Evolutionary conservation across 2,888 invertebrate species (phyloP).

Genomic region (Colletes collaris): DNA sequence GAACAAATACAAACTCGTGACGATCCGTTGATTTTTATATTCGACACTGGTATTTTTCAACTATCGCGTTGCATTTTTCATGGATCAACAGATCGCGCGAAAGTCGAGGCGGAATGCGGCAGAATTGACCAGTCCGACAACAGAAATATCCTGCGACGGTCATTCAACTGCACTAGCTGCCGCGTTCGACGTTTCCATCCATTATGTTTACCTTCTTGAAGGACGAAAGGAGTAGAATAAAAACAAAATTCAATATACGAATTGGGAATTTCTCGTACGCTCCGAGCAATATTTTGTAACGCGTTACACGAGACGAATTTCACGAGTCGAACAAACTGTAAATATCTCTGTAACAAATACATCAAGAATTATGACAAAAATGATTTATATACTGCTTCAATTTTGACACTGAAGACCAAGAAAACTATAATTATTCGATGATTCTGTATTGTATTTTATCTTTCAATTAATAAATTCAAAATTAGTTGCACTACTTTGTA

Average conservation of each 20-base stretch:
- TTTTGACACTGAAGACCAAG: too few relatives aligned
- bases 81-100: constrained; percentile 29
- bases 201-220: neutral
- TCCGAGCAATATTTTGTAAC: neutral
- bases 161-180: constrained; percentile 6
- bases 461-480: too few relatives aligned
- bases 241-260: neutral
- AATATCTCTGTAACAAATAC: too few relatives aligned
- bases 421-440: too few relatives aligned
- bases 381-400: too few relatives aligned
- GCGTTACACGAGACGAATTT: too few relatives aligned
- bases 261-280: neutral
- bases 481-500: too few relatives aligned
- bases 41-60: constrained; percentile 10
- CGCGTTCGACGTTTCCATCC: constrained; percentile 10
- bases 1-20: constrained; percentile 12
- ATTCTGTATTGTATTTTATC: too few relatives aligned
- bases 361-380: too few relatives aligned
- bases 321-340: too few relatives aligned
- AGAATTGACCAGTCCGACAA: neutral
- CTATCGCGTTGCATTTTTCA: constrained; percentile 51
- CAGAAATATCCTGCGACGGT: constrained; percentile 20
- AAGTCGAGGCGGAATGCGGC: constrained; percentile 28
- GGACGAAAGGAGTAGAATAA: neutral
- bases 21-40: constrained; percentile 35